phyloP scores from a whole-genome alignment of 2,888 invertebrate genomes.

The Pollenia amentaria region DNA sequence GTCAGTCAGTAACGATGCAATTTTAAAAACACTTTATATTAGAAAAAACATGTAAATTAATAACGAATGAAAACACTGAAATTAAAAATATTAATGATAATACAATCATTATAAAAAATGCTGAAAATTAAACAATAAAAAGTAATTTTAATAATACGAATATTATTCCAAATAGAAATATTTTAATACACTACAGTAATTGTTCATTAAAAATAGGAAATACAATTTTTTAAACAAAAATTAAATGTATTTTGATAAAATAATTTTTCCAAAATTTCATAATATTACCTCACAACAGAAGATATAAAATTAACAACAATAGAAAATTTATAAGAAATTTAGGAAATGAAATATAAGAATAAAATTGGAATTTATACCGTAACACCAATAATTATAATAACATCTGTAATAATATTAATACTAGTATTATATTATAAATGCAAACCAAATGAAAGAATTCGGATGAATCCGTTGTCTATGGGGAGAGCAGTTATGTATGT shows the following conservation, averaged over 20 bases:
- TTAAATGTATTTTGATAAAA: not conserved
- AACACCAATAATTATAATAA: not conserved
- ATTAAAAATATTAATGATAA: not conserved
- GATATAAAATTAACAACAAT: conserved; percentile 2
- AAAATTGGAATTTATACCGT: not conserved
- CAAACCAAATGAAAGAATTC: too few species aligned
- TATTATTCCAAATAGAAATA: too few species aligned
- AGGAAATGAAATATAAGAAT: conserved; percentile 6
- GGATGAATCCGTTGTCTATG: too few species aligned
- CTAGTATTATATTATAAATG: too few species aligned
- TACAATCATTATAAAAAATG: not conserved
- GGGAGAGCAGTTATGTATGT: too few species aligned
- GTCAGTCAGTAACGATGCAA: too few species aligned
- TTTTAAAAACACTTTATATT: not conserved
- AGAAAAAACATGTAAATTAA: conserved; percentile 3
- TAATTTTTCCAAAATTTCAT: not conserved
- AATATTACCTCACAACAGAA: conserved; percentile 3
- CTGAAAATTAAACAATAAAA: too few species aligned
- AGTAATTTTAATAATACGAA: too few species aligned
- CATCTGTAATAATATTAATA: too few species aligned
- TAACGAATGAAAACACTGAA: conserved; percentile 1
- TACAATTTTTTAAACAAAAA: not conserved
- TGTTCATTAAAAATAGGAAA: not conserved
- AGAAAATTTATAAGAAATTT: conserved; percentile 5
- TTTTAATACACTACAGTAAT: not conserved